A percentile compares a stretch with the other conserved stretches of the same genome.
phyloP scores from a whole-genome alignment of 2,797 vertebrate species.

The Rhinatrema bivittatum region DNA sequence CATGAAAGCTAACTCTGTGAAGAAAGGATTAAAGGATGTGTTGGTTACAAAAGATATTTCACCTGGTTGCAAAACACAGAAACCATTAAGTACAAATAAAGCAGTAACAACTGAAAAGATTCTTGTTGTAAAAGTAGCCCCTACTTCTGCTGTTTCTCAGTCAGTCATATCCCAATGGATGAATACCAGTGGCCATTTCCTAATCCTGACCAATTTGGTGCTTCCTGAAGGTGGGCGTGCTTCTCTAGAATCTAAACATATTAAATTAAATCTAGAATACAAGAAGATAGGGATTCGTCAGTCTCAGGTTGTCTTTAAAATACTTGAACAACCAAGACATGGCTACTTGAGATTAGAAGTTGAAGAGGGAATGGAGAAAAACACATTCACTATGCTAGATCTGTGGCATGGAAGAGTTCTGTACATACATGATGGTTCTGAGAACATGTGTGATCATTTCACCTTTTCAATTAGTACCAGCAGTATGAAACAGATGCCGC shows the following conservation, averaged over 20 bases:
- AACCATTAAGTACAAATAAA: constrained; percentile 10
- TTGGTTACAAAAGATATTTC: constrained; percentile 81
- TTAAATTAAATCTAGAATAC: constrained; percentile 73
- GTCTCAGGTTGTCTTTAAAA: constrained; percentile 77
- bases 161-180: constrained; percentile 45
- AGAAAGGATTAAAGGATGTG: constrained; percentile 64
- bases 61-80: constrained; percentile 74
- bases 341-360: constrained; percentile 73
- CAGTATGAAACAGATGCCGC: constrained; percentile 61
- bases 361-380: constrained; percentile 52
- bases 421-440: constrained; percentile 82
- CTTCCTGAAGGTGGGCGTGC: constrained; percentile 73
- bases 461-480: constrained; percentile 70
- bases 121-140: constrained; percentile 28
- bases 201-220: constrained; percentile 68
- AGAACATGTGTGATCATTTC: constrained; percentile 72
- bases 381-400: constrained; percentile 77
- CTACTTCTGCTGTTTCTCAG: constrained; percentile 22
- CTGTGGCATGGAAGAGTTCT: constrained; percentile 71
- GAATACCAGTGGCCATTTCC: constrained; percentile 51
- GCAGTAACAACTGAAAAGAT: constrained; percentile 27
- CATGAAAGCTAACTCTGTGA: constrained; percentile 62
- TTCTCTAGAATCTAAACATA: constrained; percentile 72
- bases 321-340: constrained; percentile 61
- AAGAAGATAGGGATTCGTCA: constrained; percentile 68